These are phyloP conservation scores for Clytia hemisphaerica DNA, from an alignment of 30 jellyfish, hydroid and myxozoan species.

Conservation along the genomic window DNA sequence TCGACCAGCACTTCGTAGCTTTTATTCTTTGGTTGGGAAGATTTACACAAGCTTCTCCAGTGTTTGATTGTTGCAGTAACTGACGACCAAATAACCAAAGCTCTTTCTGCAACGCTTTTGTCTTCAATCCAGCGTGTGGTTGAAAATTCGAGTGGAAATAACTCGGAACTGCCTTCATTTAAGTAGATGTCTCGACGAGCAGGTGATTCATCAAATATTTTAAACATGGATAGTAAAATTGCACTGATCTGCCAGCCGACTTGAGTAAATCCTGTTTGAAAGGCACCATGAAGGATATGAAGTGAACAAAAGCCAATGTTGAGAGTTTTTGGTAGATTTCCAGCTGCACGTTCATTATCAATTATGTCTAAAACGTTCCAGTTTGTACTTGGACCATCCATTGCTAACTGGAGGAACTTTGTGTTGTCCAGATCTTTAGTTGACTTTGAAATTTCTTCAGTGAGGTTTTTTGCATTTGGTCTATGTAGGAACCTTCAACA, in stretches of 20 bases:
- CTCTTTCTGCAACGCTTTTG: background rate
- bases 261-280: background rate
- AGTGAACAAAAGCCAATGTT: background rate
- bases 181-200: background rate
- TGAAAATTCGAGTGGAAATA: background rate
- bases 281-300: constrained; percentile 5
- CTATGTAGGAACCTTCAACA: background rate
- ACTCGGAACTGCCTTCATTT: background rate
- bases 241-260: background rate
- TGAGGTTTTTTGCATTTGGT: background rate
- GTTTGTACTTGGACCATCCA: constrained; percentile 3
- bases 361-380: background rate
- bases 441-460: background rate
- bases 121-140: constrained; percentile 1
- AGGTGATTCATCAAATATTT: background rate
- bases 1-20: background rate
- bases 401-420: background rate
- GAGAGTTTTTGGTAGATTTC: background rate
- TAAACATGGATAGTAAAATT: background rate
- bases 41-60: background rate
- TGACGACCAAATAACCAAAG: background rate
- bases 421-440: background rate
- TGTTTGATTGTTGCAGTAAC: background rate
- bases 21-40: background rate
- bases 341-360: background rate